Base-by-base conservation (phyloP, 2,888 invertebrate species). In the Noctua fimbriata region DNA sequence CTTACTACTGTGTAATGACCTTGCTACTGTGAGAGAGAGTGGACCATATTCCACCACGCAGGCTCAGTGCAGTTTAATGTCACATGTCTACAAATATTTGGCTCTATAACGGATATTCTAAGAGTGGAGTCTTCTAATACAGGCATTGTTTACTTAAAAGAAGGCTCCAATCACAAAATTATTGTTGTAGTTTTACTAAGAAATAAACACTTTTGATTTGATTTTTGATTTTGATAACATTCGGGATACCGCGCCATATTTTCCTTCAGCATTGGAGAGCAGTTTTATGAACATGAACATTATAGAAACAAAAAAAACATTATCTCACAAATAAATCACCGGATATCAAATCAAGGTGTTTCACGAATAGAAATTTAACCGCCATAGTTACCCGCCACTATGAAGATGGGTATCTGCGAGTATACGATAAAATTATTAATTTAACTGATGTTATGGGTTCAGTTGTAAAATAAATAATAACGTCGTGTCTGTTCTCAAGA, bases 391-490 rank as follows among this genome's bases (percentile, higher is more conserved):
- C 75, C 73, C 55, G 28, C 88, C 16, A 66, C 66, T 78, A 86
- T 89, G 89, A 72, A 81, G 91, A 90, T 91, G 86, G 60, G 72
- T 71, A 92, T 92, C 91, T 78, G n/a, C n/a, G n/a, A n/a, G n/a
- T n/a, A 36, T 49, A 79, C 85, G 82, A 85, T 88, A 85, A 89
- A 88, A 86, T 91, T 91, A 91, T 91, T 92, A 92, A 91, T 90
- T 90, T 88, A 87, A 85, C 74, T 83, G 80, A 87, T 86, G 77
- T 87, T 89, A 87, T 84, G 85, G 87, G 82, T 86, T 82, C 85
- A 85, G 85, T 87, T 91, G 89, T 89, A 91, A 90, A 91, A 92
- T 93, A 93, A 93, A 93, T 93, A 93, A 90, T 91, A 88, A 87
- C 82, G 81, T 91, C 92, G 93, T 92, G 92, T 82, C 90, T 77